Evolutionary conservation across 2,888 invertebrate species (phyloP).

Genomic region (Incurvaria masculella): DNA sequence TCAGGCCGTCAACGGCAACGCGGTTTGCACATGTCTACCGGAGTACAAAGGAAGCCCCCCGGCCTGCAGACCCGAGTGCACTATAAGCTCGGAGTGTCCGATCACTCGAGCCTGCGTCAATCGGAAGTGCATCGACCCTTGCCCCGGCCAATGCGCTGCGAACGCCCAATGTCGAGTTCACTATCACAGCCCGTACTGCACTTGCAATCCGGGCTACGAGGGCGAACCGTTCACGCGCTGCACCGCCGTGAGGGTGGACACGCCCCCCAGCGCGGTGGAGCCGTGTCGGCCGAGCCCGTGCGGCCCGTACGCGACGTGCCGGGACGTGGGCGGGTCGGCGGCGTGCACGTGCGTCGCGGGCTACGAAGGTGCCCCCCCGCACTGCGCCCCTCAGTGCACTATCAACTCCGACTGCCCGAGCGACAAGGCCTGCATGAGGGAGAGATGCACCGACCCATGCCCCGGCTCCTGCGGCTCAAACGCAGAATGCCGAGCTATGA

Average conservation of each 20-base stretch:
- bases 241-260: conserved; percentile 39
- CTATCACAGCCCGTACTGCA: conserved; percentile 68
- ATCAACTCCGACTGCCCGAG: conserved; percentile 73
- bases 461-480: conserved; percentile 67
- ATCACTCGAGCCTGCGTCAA: conserved; percentile 72
- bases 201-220: conserved; percentile 67
- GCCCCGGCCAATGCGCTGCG: conserved; percentile 67
- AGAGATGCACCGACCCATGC: conserved; percentile 73
- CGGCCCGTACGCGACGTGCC: conserved; percentile 64
- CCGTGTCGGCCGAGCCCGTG: conserved; percentile 68
- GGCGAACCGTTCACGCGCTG: conserved; percentile 71
- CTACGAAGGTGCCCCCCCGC: conserved; percentile 66
- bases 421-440: conserved; percentile 67
- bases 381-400: conserved; percentile 73
- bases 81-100: conserved; percentile 76
- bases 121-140: conserved; percentile 79
- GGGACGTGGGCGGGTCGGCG: conserved; percentile 47
- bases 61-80: conserved; percentile 75
- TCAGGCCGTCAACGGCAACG: conserved; percentile 58
- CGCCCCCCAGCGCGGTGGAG: conserved; percentile 47
- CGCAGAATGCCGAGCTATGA: conserved; percentile 66
- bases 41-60: conserved; percentile 71
- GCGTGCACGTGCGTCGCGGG: conserved; percentile 62
- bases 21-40: conserved; percentile 66
- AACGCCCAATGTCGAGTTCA: conserved; percentile 69